phyloP scores from a whole-genome alignment of 1,140 invertebrate species.

The Andricus grossulariae region DNA sequence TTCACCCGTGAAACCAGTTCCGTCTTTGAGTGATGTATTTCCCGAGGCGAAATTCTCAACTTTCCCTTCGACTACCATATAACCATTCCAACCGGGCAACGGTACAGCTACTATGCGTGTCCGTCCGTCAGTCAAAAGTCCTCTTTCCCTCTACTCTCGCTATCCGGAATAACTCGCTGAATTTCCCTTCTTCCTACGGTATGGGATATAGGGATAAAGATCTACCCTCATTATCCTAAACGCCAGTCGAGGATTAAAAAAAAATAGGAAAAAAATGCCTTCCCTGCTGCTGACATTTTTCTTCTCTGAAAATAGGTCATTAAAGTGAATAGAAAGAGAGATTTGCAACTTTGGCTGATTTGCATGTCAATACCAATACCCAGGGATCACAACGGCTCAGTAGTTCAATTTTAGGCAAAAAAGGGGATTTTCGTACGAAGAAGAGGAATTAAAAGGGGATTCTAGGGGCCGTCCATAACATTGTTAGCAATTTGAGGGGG shows the following conservation, averaged over 20 bases:
- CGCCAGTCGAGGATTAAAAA: slow-evolving; percentile 7
- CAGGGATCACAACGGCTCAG: no score
- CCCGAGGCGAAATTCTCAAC: slow-evolving; percentile 13
- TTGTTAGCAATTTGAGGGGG: no score
- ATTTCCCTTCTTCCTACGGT: not conserved
- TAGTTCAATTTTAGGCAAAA: no score
- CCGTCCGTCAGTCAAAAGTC: slow-evolving; percentile 19
- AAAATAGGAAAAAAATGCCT: not conserved
- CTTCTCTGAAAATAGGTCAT: no score
- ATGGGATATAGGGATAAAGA: not conserved
- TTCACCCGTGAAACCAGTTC: not conserved
- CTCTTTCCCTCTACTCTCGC: slow-evolving; percentile 3
- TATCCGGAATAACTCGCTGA: slow-evolving; percentile 1
- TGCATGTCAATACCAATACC: no score
- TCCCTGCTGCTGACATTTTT: no score
- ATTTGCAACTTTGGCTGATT: no score
- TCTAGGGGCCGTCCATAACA: no score
- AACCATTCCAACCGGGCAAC: not conserved
- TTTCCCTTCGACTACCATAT: slow-evolving; percentile 11
- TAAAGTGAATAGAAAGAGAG: no score
- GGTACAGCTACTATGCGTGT: not conserved
- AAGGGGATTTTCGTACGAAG: no score
- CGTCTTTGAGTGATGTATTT: slow-evolving; percentile 12
- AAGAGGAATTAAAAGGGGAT: no score
- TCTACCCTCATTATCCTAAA: slow-evolving; percentile 24